Conservation (phyloP, 1,140 invertebrate genomes). For the Anastrepha ludens region DNA sequence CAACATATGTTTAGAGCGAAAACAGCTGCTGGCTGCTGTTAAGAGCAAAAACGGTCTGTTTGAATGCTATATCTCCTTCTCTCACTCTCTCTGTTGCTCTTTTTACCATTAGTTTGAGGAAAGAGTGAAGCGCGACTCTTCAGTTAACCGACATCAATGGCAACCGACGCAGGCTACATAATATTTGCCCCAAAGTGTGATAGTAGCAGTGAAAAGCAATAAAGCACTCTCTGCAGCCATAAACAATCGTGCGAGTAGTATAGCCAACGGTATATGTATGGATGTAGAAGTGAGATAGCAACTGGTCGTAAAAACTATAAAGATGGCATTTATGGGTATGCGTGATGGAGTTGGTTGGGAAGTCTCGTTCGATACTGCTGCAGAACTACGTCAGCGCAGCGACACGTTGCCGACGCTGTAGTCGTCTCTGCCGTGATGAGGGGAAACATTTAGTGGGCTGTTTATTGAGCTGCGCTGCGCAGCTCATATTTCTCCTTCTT, state of each 20-base stretch:
- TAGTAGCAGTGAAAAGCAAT: constrained; percentile 61
- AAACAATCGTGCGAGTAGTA: constrained; percentile 67
- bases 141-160: too few species aligned
- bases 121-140: background rate
- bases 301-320: constrained; percentile 52
- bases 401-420: constrained; percentile 48
- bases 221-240: constrained; percentile 72
- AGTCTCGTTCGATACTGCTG: background rate
- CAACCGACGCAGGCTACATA: background rate
- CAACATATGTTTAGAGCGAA: background rate
- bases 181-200: background rate
- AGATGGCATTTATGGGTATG: constrained; percentile 57
- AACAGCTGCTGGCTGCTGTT: background rate
- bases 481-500: constrained; percentile 72
- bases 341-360: constrained; percentile 55
- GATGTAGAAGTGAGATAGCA: constrained; percentile 56
- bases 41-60: background rate
- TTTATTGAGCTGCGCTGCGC: constrained; percentile 61
- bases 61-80: background rate
- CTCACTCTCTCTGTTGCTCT: background rate
- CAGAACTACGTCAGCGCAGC: constrained; percentile 45
- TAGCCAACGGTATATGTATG: background rate
- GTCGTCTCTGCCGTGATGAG: background rate
- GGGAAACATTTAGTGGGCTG: background rate
- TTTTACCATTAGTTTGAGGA: background rate